These are phyloP conservation scores for Scaptodrosophila latifasciaeformis DNA, from an alignment of 2,888 invertebrate species.

Conservation along the genomic window DNA sequence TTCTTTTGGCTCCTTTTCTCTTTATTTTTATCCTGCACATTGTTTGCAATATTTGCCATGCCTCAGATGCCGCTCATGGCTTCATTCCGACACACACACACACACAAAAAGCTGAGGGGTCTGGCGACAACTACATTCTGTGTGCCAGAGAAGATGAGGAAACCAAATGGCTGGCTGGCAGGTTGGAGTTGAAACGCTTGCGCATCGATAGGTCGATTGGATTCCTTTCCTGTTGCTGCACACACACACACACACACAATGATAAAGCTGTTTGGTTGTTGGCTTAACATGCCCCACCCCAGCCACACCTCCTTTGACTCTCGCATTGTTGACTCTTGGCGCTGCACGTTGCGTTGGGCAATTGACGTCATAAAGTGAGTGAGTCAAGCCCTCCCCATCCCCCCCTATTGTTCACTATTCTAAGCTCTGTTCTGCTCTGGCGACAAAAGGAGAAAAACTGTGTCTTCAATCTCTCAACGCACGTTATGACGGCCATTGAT, in stretches of 20 bases:
- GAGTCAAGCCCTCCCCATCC: too few relatives aligned
- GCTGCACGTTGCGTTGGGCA: constrained; percentile 44
- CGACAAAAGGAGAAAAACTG: constrained; percentile 33
- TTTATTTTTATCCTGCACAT: too few relatives aligned
- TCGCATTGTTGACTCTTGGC: constrained; percentile 25
- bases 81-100: constrained; percentile 28
- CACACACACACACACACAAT: constrained; percentile 25
- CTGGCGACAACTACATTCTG: background rate
- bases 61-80: constrained; percentile 49
- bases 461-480: constrained; percentile 56
- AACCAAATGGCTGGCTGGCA: background rate
- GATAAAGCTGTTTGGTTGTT: constrained; percentile 56
- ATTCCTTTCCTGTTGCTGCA: background rate
- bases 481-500: constrained; percentile 48
- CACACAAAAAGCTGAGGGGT: background rate
- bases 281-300: constrained; percentile 15
- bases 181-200: constrained; percentile 7
- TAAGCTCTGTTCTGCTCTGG: too few relatives aligned
- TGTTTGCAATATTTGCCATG: constrained; percentile 54
- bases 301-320: background rate
- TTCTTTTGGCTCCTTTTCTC: too few relatives aligned
- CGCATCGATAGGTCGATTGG: constrained; percentile 10
- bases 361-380: constrained; percentile 48
- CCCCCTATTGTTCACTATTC: too few relatives aligned
- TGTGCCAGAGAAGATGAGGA: background rate